Percentiles rank a stretch among this genome's conserved stretches.
Conservation (phyloP, 2,797 vertebrate genomes). For the Cossypha heuglini region DNA sequence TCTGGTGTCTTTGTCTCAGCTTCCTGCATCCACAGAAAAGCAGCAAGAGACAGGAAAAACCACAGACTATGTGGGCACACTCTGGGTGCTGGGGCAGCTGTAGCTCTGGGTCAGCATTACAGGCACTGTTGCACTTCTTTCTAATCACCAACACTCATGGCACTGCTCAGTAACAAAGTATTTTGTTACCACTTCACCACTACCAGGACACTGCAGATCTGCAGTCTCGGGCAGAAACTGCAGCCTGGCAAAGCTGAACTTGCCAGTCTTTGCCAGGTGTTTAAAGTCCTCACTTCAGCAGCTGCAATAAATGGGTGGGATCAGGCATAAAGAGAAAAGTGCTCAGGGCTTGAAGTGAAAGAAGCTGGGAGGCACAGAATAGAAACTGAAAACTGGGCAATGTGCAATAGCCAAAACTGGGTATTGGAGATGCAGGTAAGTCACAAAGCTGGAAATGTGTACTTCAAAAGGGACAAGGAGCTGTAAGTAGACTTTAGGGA, state of each 20-base stretch:
- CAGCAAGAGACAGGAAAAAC: background rate
- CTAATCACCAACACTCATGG: accelerated
- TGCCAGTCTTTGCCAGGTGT: background rate
- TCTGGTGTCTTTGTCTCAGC: background rate
- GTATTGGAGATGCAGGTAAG: background rate
- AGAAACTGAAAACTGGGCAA: background rate
- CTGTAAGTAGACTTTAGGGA: background rate
- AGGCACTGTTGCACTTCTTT: background rate
- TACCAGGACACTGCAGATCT: background rate
- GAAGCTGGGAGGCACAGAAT: background rate
- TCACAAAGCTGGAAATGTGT: accelerated
- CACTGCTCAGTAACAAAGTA: accelerated
- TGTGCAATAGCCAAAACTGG: background rate
- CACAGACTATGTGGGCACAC: background rate
- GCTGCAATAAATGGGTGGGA: accelerated
- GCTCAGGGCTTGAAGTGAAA: background rate
- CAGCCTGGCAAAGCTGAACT: background rate
- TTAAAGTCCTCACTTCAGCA: background rate
- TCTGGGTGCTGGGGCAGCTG: background rate
- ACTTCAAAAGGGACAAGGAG: background rate
- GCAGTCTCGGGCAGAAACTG: background rate
- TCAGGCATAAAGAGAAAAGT: background rate
- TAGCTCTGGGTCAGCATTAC: background rate
- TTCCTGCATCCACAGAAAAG: background rate
- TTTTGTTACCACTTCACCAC: background rate